Conservation (phyloP, 2,113 vertebrate species). For the Chloropsis cyanopogon region DNA sequence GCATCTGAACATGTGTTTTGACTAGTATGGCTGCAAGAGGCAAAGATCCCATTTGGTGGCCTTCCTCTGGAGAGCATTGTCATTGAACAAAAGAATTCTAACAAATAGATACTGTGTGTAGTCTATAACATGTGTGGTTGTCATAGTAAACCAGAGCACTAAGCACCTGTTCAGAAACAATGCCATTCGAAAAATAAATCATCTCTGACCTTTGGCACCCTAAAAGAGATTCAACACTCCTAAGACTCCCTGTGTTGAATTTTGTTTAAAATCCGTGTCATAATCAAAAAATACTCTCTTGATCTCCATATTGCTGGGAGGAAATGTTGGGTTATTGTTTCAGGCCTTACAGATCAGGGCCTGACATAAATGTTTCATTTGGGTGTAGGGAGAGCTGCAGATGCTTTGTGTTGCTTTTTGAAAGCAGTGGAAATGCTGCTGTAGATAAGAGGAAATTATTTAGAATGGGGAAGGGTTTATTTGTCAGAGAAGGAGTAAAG, state of each 20-base stretch:
- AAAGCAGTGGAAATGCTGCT: neutral
- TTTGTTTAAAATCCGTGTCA: neutral
- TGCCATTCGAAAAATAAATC: neutral
- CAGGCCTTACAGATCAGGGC: neutral
- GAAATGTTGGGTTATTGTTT: slow-evolving; percentile 6
- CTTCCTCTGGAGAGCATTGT: neutral
- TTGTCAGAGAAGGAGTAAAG: neutral
- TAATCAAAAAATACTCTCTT: neutral
- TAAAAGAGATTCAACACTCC: neutral
- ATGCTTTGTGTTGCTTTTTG: neutral
- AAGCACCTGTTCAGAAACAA: slow-evolving; percentile 20
- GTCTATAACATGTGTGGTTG: neutral
- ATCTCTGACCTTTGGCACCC: neutral
- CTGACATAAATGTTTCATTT: neutral
- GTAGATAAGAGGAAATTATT: neutral
- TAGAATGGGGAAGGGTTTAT: neutral
- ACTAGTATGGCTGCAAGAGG: neutral
- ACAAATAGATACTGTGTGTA: neutral
- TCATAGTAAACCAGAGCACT: slow-evolving; percentile 18
- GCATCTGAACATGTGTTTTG: neutral
- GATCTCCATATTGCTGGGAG: neutral
- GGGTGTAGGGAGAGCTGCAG: neutral
- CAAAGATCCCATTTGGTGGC: neutral
- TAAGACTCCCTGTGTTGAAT: neutral
- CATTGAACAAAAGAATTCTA: slow-evolving; percentile 17